Percentiles rank a stretch among this genome's conserved stretches.
Conservation (phyloP, 2,797 vertebrate species). For the Nyctibius grandis region DNA sequence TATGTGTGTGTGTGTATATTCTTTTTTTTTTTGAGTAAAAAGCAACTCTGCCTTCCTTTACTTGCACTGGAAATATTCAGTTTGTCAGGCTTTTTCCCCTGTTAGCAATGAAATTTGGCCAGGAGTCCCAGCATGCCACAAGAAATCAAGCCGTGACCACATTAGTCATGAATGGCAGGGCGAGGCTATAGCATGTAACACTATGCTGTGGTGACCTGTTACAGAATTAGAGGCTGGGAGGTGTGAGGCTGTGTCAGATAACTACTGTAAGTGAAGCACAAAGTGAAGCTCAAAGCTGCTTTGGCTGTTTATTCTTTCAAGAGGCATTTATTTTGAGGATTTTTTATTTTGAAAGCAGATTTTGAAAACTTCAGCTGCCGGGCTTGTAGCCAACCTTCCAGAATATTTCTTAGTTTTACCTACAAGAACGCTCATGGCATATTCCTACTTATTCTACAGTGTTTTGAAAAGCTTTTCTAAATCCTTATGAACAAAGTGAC, state of each 20-base stretch:
- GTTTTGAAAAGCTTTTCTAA: background rate
- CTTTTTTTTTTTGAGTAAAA: background rate
- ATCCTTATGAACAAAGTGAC: background rate
- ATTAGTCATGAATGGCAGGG: background rate
- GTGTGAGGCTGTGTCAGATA: background rate
- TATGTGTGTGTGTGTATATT: accelerated
- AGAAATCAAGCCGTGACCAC: background rate
- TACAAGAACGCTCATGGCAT: background rate
- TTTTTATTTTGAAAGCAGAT: background rate
- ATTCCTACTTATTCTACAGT: background rate
- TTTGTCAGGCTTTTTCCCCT: background rate
- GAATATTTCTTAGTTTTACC: background rate
- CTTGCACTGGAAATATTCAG: background rate
- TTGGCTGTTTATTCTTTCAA: background rate
- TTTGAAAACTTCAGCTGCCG: background rate
- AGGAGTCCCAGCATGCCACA: background rate
- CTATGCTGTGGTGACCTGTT: background rate
- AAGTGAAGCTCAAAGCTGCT: background rate
- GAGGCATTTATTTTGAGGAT: background rate
- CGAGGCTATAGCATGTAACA: background rate
- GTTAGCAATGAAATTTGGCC: background rate
- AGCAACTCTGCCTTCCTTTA: background rate
- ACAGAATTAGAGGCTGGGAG: background rate
- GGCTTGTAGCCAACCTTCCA: background rate
- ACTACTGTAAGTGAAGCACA: background rate